Base-by-base conservation (phyloP, 2,797 vertebrate genomes). In the Emydoidea blandingii region DNA sequence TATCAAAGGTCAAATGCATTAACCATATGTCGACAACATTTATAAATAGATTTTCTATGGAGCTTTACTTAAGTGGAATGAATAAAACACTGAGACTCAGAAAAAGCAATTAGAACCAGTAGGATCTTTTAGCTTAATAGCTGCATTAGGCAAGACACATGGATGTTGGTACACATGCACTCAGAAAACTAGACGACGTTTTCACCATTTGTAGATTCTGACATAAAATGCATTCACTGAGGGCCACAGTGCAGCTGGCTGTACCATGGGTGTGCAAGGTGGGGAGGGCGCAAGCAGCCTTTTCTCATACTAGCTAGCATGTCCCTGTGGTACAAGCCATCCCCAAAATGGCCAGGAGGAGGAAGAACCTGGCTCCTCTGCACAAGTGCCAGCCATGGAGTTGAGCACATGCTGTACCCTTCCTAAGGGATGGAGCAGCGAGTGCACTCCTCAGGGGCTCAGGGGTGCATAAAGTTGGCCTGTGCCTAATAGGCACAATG, bases 1-100 rank as follows among this genome's bases (percentile, higher is more conserved):
- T 86, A 83, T 91, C 94, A 98, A 98, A 97, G 97, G 97, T 96
- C 97, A 97, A 95, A 97, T 91, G 85, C 97, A 97, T 97, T 97
- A 97, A 97, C 93, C 92, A 95, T 8, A 93, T 96, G 14, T 83
- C 93, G 95, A 88, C 88, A 94, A 88, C 62, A 53, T 95, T 95
- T 97, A 97, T 97, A 96, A 97, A 97, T 96, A 95, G 93, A 93
- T 15, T 81, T 74, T 97, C 92, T 90, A 90, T 90, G 80, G 94
- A 87, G 85, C 74, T 96, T 94, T 95, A 91, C 91, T 95, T 93
- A 76, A 97, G 85, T 72, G 90, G 90, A 92, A 95, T 92, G 95
- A 93, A 81, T 88, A 96, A 96, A 95, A 93, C 95, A 87, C 80
- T 96, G 96, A 90, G 85, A 93, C 80, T 94, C 95, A 90, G 95